Evolutionary conservation across 2,888 invertebrate genomes (phyloP).

Genomic region (Diarsia brunnea): DNA sequence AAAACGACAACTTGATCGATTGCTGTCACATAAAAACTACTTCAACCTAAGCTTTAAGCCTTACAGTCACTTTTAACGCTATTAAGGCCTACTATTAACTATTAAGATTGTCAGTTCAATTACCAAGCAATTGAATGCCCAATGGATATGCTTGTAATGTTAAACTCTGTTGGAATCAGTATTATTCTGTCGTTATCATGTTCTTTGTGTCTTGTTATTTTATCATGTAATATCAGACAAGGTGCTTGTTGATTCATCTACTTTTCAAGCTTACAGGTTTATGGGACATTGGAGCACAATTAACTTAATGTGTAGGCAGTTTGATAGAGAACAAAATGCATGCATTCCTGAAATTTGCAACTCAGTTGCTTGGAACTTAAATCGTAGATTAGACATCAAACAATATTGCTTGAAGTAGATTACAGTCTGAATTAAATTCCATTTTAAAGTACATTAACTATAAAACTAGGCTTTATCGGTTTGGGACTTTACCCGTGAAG

Average conservation of each 20-base stretch:
- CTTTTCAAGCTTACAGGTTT: not conserved
- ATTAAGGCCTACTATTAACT: constrained; percentile 19
- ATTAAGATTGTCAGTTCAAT: constrained; percentile 52
- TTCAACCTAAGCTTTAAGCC: constrained; percentile 10
- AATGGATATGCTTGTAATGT: constrained; percentile 40
- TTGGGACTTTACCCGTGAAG: too few relatives aligned
- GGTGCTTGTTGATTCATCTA: not conserved
- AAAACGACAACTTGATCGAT: constrained; percentile 33
- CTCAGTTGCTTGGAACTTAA: not conserved
- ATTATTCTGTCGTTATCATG: constrained; percentile 26
- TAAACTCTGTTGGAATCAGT: constrained; percentile 9
- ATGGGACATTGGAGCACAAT: not conserved
- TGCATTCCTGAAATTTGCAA: not conserved
- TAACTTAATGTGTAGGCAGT: not conserved
- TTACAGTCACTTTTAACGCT: constrained; percentile 13
- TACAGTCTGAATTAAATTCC: too few relatives aligned
- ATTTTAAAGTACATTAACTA: not conserved
- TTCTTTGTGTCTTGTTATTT: not conserved
- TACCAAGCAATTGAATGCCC: constrained; percentile 46
- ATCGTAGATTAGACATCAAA: not conserved
- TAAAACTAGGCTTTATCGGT: not conserved
- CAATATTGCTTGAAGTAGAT: not conserved
- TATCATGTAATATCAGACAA: not conserved
- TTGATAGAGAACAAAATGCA: constrained; percentile 2
- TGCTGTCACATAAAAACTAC: constrained; percentile 32